These are phyloP conservation scores for Schizopygopsis pylzovi DNA, from an alignment of 2,797 vertebrate genomes.

Conservation along the genomic window DNA sequence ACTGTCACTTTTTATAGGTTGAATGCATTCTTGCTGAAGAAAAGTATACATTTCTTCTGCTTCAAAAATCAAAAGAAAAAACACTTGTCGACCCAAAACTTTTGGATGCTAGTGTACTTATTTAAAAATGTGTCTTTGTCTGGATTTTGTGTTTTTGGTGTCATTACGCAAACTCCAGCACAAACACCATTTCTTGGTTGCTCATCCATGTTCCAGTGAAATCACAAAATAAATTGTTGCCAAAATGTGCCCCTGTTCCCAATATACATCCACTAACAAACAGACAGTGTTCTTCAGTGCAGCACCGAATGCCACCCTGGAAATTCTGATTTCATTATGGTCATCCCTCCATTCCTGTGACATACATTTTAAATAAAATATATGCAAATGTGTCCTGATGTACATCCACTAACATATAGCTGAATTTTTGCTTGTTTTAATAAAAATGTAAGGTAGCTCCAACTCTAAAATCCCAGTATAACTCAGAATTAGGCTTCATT, in stretches of 20 bases:
- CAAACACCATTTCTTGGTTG: not conserved
- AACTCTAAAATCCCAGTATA: too few species aligned
- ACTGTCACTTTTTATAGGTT: not conserved
- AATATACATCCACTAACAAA: too few species aligned
- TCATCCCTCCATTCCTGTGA: too few species aligned
- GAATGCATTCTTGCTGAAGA: not conserved
- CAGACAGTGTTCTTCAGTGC: too few species aligned
- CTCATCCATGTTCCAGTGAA: conserved; percentile 8
- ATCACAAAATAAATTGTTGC: conserved; percentile 2
- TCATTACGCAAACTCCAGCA: not conserved
- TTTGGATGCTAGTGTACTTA: not conserved
- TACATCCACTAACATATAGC: too few species aligned
- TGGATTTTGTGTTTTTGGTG: not conserved
- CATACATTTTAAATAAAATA: too few species aligned
- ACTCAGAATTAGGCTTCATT: too few species aligned
- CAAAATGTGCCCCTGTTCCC: not conserved
- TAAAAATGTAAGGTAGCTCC: too few species aligned
- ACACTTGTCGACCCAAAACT: not conserved
- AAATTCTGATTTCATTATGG: too few species aligned
- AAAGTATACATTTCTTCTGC: not conserved
- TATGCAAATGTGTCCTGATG: too few species aligned
- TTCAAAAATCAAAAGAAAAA: not conserved
- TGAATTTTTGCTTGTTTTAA: too few species aligned
- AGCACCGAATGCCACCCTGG: too few species aligned
- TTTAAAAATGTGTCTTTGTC: not conserved